Percentiles rank a stretch among this genome's conserved stretches.
Conservation (phyloP, 2,888 invertebrate genomes). For the Cryptops parisi region DNA sequence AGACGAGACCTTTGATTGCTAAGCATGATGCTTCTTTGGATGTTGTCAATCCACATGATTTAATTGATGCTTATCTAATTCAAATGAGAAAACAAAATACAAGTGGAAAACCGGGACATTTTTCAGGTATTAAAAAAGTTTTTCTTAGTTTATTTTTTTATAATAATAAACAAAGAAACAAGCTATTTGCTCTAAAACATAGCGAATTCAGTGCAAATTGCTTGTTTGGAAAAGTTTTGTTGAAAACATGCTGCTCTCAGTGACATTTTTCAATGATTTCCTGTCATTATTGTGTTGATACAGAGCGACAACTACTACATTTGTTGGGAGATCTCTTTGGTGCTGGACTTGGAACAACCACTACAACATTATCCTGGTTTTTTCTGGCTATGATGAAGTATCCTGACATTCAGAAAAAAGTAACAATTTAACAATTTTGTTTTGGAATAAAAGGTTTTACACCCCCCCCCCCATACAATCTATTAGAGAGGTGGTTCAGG, state of each 20-base stretch:
- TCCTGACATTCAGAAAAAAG: constrained; percentile 41
- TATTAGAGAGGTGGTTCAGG: no score
- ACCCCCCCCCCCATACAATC: no score
- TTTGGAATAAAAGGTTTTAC: no score
- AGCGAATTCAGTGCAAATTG: no score
- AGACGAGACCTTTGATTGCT: constrained; percentile 13
- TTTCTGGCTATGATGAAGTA: constrained; percentile 58
- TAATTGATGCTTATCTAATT: constrained; percentile 19
- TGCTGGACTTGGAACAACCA: constrained; percentile 70
- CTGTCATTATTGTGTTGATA: not conserved
- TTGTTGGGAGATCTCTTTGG: constrained; percentile 70
- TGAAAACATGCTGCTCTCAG: no score
- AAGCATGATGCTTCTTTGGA: constrained; percentile 13
- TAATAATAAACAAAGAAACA: not conserved
- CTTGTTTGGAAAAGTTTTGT: no score
- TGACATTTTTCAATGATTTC: not conserved
- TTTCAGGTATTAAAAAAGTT: constrained; percentile 14
- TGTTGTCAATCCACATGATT: constrained; percentile 13
- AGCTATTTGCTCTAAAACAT: no score
- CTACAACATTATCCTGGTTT: constrained; percentile 67
- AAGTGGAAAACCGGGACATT: constrained; percentile 11
- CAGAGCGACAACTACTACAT: constrained; percentile 46
- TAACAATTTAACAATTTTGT: no score
- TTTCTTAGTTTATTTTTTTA: not conserved
- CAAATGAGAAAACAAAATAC: constrained; percentile 15